phyloP scores from a whole-genome alignment of 2,888 invertebrate species.

The Stomorhina lunata region DNA sequence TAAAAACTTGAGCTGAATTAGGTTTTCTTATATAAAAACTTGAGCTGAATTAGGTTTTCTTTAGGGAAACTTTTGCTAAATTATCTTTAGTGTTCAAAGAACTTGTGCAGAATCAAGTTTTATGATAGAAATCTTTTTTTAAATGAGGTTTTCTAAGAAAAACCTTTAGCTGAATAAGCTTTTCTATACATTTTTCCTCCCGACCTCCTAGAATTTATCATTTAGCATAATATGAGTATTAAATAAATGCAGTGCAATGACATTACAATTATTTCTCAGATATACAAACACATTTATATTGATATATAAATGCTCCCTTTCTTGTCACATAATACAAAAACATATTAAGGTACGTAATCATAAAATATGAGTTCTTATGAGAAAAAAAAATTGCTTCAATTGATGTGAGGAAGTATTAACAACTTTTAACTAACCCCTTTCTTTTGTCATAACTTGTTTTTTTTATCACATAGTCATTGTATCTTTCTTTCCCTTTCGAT shows the following conservation, averaged over 20 bases:
- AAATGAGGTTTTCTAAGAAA: neutral
- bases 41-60: too few relatives aligned
- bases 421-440: constrained; percentile 28
- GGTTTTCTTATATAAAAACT: too few relatives aligned
- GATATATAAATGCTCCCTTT: constrained; percentile 8
- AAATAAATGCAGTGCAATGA: constrained; percentile 51
- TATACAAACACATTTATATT: too few relatives aligned
- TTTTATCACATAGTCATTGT: neutral
- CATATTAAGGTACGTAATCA: neutral
- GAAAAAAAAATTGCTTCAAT: constrained; percentile 8
- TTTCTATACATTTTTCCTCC: too few relatives aligned
- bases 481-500: neutral
- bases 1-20: too few relatives aligned
- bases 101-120: too few relatives aligned
- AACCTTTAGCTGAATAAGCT: too few relatives aligned
- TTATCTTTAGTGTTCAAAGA: too few relatives aligned
- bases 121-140: too few relatives aligned
- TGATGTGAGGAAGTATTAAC: constrained; percentile 8
- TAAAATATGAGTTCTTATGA: neutral
- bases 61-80: too few relatives aligned
- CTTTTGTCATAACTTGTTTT: neutral
- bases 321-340: neutral
- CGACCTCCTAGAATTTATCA: neutral
- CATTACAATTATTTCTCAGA: constrained; percentile 44
- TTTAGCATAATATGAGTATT: constrained; percentile 15